Evolutionary conservation across 1,140 invertebrate species (phyloP).

Genomic region (Yoshiicerus persimilis): DNA sequence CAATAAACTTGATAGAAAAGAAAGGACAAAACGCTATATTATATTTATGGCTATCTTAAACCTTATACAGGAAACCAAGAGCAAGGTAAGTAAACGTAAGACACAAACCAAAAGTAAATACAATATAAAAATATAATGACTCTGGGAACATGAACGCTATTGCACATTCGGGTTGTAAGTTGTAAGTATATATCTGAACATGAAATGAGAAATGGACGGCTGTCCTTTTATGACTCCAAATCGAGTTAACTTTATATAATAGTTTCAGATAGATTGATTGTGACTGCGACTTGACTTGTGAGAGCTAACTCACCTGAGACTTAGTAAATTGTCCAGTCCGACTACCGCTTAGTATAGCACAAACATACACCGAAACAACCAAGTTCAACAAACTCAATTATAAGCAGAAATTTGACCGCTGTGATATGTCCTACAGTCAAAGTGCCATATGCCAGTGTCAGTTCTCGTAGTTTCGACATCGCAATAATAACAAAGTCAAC

Average conservation of each 20-base stretch:
- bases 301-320: not conserved
- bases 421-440: not conserved
- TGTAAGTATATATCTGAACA: too few relatives aligned
- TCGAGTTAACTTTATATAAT: not conserved
- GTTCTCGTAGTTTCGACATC: not conserved
- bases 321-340: not conserved
- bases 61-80: too few relatives aligned
- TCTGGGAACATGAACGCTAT: not conserved
- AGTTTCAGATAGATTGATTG: not conserved
- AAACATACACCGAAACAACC: not conserved
- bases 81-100: too few relatives aligned
- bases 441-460: not conserved
- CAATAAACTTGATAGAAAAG: not conserved
- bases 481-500: not conserved
- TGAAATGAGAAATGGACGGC: not conserved
- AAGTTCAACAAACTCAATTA: conserved; percentile 10
- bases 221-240: not conserved
- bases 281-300: not conserved
- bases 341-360: not conserved
- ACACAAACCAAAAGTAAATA: too few relatives aligned
- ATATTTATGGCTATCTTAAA: too few relatives aligned
- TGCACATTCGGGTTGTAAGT: too few relatives aligned
- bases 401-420: not conserved
- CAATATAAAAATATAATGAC: not conserved
- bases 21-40: not conserved